phyloP scores from a whole-genome alignment of 1,140 invertebrate genomes.

The Diachasma alloeum region DNA sequence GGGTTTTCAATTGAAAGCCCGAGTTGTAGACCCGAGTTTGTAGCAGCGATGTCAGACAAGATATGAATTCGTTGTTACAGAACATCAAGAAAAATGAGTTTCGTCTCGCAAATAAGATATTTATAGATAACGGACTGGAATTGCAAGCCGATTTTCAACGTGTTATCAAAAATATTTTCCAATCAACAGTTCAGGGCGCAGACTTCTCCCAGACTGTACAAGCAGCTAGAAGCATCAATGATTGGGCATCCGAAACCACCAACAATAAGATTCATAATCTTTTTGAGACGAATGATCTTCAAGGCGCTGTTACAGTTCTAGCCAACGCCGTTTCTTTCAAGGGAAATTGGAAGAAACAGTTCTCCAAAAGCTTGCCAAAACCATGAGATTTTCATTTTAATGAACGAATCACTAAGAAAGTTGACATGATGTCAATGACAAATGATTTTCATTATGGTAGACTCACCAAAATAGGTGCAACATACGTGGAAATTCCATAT shows the following conservation, averaged over 20 bases:
- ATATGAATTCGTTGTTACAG: conserved; percentile 41
- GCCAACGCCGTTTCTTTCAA: conserved; percentile 90
- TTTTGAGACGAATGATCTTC: conserved; percentile 54
- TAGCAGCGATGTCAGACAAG: no score
- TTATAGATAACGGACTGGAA: conserved; percentile 62
- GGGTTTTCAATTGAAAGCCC: no score
- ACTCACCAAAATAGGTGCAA: conserved; percentile 51
- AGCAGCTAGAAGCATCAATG: conserved; percentile 70
- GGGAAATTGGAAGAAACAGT: conserved; percentile 59
- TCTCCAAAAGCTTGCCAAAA: conserved; percentile 51
- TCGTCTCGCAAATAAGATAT: conserved; percentile 73
- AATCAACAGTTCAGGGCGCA: conserved; percentile 64
- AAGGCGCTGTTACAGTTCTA: conserved; percentile 71
- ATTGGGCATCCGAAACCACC: conserved; percentile 77
- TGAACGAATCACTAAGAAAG: conserved; percentile 49
- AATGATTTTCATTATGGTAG: conserved; percentile 54
- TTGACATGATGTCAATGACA: conserved; percentile 63
- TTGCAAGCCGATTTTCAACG: background rate
- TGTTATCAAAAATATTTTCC: conserved; percentile 49
- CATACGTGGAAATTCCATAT: conserved; percentile 57
- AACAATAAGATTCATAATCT: conserved; percentile 77
- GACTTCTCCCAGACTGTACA: conserved; percentile 63
- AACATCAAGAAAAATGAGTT: conserved; percentile 62
- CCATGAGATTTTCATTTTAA: conserved; percentile 57
- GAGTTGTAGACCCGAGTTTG: no score